Base-by-base conservation (phyloP, 2,888 invertebrate genomes). In the Acanthosepion lycidas region DNA sequence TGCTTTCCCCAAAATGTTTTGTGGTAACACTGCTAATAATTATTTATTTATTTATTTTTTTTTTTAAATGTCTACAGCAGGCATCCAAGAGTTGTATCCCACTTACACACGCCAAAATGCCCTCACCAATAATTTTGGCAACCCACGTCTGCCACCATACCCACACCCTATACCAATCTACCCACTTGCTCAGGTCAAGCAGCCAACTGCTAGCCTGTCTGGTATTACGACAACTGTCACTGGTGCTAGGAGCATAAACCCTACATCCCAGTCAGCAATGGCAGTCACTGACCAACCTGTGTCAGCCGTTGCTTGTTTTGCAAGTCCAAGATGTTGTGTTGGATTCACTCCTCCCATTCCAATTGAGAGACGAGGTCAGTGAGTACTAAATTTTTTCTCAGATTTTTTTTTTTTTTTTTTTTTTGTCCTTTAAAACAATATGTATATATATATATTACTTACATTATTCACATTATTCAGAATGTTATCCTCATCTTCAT, bases 61-160 rank as follows among this genome's bases (percentile, higher is more conserved):
- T 53, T 9, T 53, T 28, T 42, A 42, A 42, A 42, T 42, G 2
- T 42, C 23, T 94, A 91, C 94, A 95, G 28, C 95, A 96, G 96
- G 96, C 55, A 53, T 93, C 53, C 96, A 96, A n/a, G 97, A 97
- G 95, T 95, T 95, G 94, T 96, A 96, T 95, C 96, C 97, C 28
- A 96, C 96, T 51, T 95, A 97, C 91, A 96, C 97, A 55, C 96
- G 96, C 78, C 97, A 97, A 95, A 97, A 97, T 95, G 96, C 96
- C 20, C 95, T 97, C 53, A 97, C 97, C 95, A 96, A 96, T 95
- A 97, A 97, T 96, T 97, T 97, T 96, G 97, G 97, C 94, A 99
- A 99, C 98, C 99, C 99, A 26, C 98, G 99, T 64, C 98, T 99
- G 97, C 99, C 99, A 94, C 99, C 99, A 15, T 99, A 98, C 98